Percentiles rank a stretch among this genome's conserved stretches.
Conservation (phyloP, 2,797 vertebrate genomes). For the Macropus fuliginosus region DNA sequence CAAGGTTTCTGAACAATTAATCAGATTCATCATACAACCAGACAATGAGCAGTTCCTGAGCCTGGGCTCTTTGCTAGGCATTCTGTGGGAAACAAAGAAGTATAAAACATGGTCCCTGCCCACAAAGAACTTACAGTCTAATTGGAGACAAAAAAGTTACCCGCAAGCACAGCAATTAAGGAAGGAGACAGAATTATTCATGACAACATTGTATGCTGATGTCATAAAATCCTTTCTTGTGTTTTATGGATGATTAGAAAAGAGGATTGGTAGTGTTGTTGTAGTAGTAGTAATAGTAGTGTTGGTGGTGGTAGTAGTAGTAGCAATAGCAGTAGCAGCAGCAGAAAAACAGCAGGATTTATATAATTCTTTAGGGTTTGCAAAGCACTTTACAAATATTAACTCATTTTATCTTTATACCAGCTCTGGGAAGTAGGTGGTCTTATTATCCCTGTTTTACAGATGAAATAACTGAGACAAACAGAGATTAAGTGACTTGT, state of each 20-base stretch:
- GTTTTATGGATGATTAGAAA: not conserved
- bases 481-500: not conserved
- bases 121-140: not conserved
- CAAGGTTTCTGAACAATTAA: not conserved
- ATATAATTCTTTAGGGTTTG: not conserved
- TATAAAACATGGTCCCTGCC: not conserved
- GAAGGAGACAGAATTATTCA: not conserved
- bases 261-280: not conserved
- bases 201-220: not conserved
- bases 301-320: too few relatives aligned
- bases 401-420: not conserved
- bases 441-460: not conserved
- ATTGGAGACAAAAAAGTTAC: not conserved
- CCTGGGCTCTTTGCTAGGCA: not conserved
- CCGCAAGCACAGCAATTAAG: not conserved
- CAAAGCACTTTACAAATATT: not conserved
- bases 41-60: not conserved
- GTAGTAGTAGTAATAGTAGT: not conserved
- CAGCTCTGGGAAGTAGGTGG: not conserved
- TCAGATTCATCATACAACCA: not conserved
- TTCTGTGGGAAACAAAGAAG: not conserved
- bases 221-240: not conserved
- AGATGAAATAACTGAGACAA: not conserved
- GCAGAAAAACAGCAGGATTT: not conserved
- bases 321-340: not conserved